phyloP scores from a whole-genome alignment of 2,888 invertebrate genomes.

The Alviniconcha strummeri region DNA sequence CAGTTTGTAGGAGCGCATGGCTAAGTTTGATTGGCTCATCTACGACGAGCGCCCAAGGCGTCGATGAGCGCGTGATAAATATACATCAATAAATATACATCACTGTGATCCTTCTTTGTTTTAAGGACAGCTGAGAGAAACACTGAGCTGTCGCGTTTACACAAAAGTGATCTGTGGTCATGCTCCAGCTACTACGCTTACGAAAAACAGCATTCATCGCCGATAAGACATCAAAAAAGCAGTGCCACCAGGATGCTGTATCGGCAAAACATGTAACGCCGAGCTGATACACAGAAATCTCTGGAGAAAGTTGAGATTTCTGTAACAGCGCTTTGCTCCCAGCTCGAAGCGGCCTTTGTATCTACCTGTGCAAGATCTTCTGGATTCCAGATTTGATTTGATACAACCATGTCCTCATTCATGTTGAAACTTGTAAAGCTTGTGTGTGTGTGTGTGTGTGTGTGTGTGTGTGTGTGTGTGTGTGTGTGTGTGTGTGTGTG shows the following conservation, averaged over 20 bases:
- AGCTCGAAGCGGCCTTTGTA: background rate
- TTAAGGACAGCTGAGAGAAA: too few relatives aligned
- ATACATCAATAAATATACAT: background rate
- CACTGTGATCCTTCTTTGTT: too few relatives aligned
- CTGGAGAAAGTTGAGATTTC: background rate
- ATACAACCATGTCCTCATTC: background rate
- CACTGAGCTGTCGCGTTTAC: too few relatives aligned
- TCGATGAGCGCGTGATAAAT: background rate
- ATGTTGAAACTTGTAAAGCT: background rate
- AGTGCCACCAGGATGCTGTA: too few relatives aligned
- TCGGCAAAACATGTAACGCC: too few relatives aligned
- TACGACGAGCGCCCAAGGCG: background rate
- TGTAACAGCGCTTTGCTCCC: background rate
- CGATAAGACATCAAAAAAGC: too few relatives aligned
- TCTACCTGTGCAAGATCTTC: background rate
- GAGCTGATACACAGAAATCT: background rate
- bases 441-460: background rate
- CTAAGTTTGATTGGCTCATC: too few relatives aligned
- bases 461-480: background rate
- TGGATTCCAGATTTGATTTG: background rate
- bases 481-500: background rate
- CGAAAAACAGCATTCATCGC: too few relatives aligned
- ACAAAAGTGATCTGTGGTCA: too few relatives aligned
- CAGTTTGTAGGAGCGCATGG: too few relatives aligned
- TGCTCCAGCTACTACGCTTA: too few relatives aligned